These are phyloP conservation scores for Cabera pusaria DNA, from an alignment of 2,888 invertebrate genomes.

Conservation along the genomic window DNA sequence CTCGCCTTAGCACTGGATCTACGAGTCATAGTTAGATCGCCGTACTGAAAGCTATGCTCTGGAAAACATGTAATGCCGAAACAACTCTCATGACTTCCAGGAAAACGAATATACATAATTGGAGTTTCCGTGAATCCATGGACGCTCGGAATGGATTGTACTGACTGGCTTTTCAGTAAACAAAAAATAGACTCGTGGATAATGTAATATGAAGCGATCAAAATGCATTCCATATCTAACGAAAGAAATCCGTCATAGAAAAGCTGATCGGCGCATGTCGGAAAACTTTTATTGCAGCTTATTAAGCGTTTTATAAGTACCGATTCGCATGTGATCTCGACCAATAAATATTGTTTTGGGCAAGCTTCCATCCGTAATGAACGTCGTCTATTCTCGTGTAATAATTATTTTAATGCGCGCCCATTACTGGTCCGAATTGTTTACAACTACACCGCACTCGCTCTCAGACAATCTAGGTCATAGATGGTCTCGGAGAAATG, in stretches of 20 bases:
- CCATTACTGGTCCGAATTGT: conserved; percentile 41
- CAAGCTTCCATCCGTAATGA: conserved; percentile 56
- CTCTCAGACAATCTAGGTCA: conserved; percentile 39
- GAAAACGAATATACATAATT: no score
- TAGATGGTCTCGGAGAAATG: no score
- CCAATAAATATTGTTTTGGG: conserved; percentile 56
- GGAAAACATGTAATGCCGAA: no score
- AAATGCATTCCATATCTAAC: no score
- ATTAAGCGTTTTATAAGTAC: conserved; percentile 29
- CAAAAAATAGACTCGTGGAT: no score
- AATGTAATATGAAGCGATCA: no score
- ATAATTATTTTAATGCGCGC: conserved; percentile 52
- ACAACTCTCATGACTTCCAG: conserved; percentile 1
- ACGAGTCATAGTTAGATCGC: no score
- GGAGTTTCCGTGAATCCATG: no score
- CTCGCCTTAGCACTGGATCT: conserved; percentile 19
- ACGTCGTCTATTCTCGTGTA: conserved; percentile 42
- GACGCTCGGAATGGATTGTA: no score
- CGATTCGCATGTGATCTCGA: conserved; percentile 37
- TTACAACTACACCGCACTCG: conserved; percentile 34
- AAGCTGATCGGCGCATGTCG: background rate
- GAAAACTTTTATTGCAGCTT: conserved; percentile 8
- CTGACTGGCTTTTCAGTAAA: no score
- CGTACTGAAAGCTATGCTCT: no score
- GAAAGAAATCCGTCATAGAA: no score